These are phyloP conservation scores for Conus betulinus DNA, from an alignment of 1,140 invertebrate genomes.

Conservation along the genomic window DNA sequence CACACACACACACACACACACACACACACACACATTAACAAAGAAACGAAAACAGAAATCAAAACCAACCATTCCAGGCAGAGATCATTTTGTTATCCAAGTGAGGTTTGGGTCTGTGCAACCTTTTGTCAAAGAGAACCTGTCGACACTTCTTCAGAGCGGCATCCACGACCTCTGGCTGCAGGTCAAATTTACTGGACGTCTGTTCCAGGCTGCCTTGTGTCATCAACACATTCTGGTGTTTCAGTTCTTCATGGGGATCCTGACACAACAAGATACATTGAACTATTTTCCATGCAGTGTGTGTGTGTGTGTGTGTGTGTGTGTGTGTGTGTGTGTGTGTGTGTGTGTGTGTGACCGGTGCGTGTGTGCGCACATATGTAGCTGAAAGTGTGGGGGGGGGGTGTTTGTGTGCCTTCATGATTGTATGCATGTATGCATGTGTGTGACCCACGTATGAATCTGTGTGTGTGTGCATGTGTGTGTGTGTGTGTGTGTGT, in stretches of 20 bases:
- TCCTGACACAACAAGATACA: constrained; percentile 78
- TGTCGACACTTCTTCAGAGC: constrained; percentile 82
- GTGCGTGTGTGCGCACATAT: no score
- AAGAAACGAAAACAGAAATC: neutral
- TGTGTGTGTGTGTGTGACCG: no score
- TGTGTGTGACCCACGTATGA: neutral
- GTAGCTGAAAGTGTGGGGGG: no score
- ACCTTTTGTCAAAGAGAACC: constrained; percentile 83
- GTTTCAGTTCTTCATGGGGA: constrained; percentile 89
- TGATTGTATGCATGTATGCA: no score
- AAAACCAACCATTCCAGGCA: constrained; percentile 88
- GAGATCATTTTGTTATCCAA: constrained; percentile 94
- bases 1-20: constrained; percentile 13
- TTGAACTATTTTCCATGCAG: no score
- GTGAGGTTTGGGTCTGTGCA: constrained; percentile 88
- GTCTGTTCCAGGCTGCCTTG: constrained; percentile 84
- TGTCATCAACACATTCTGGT: constrained; percentile 91
- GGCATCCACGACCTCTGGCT: constrained; percentile 79
- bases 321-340: no score
- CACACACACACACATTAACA: constrained; percentile 18
- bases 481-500: constrained; percentile 15
- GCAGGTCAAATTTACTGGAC: constrained; percentile 83
- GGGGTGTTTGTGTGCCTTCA: no score
- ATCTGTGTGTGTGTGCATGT: neutral
- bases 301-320: no score